These are phyloP conservation scores for Natrix natrix DNA, from an alignment of 2,797 vertebrate genomes.

Conservation along the genomic window DNA sequence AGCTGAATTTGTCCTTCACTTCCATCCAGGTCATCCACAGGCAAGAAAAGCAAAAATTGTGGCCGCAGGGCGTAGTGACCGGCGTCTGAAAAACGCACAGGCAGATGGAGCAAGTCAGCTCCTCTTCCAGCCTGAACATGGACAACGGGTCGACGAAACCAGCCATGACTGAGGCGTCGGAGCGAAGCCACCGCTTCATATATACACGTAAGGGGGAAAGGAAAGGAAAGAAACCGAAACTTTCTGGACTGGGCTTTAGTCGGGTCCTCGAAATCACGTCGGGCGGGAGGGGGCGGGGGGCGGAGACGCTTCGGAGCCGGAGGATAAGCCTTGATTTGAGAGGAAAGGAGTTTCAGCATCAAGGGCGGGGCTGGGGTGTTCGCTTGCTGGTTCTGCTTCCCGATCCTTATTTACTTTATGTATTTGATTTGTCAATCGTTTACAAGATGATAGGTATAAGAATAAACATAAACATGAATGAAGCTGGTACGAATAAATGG, in stretches of 20 bases:
- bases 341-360: background rate
- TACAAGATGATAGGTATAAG: too few relatives aligned
- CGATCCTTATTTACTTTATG: too few relatives aligned
- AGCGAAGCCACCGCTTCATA: background rate
- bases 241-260: accelerated
- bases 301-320: accelerated
- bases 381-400: too few relatives aligned
- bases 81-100: conserved; percentile 81
- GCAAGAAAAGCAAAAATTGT: conserved; percentile 90
- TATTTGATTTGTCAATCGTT: too few relatives aligned
- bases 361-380: background rate
- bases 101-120: conserved; percentile 90
- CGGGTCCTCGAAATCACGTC: background rate
- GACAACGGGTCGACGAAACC: accelerated
- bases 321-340: too few relatives aligned
- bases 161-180: conserved; percentile 48
- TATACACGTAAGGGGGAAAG: accelerated
- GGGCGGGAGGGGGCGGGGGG: too few relatives aligned
- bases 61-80: conserved; percentile 89
- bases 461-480: too few relatives aligned
- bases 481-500: too few relatives aligned
- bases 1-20: conserved; percentile 66
- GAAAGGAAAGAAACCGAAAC: conserved; percentile 19
- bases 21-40: conserved; percentile 78
- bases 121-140: conserved; percentile 77